phyloP scores from a whole-genome alignment of 1,140 invertebrate genomes.

The Campoletis sonorensis region DNA sequence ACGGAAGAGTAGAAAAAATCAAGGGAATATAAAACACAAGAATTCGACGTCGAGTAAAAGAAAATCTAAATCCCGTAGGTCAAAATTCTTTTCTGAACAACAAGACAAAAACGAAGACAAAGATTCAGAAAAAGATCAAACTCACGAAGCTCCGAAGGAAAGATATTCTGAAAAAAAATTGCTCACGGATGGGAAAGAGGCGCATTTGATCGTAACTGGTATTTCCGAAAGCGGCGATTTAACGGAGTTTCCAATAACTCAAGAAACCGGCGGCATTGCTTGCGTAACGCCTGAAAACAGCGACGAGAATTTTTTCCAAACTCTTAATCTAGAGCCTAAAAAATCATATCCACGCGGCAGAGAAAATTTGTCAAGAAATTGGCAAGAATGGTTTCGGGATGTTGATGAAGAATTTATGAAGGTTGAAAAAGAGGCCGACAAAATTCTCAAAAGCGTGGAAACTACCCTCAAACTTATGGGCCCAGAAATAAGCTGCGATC shows the following conservation, averaged over 20 bases:
- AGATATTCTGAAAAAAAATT: slow-evolving; percentile 43
- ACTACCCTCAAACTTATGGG: slow-evolving; percentile 53
- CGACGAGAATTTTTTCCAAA: slow-evolving; percentile 59
- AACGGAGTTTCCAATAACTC: slow-evolving; percentile 54
- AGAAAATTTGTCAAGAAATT: slow-evolving; percentile 65
- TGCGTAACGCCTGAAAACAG: slow-evolving; percentile 57
- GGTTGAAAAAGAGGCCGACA: slow-evolving; percentile 58
- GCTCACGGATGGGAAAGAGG: slow-evolving; percentile 55
- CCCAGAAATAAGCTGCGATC: slow-evolving; percentile 59
- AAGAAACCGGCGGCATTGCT: slow-evolving; percentile 56
- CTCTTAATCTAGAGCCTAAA: slow-evolving; percentile 52
- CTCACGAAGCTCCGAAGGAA: background rate
- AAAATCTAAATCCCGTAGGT: background rate
- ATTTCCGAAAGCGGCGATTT: slow-evolving; percentile 38
- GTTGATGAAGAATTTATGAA: slow-evolving; percentile 59
- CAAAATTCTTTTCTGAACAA: background rate
- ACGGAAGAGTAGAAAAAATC: background rate
- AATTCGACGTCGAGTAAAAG: background rate
- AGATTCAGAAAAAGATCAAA: background rate
- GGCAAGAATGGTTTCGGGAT: slow-evolving; percentile 64
- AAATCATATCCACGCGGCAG: slow-evolving; percentile 60
- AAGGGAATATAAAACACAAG: background rate
- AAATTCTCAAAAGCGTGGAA: slow-evolving; percentile 60
- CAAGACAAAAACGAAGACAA: background rate
- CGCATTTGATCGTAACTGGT: slow-evolving; percentile 55